Base-by-base conservation (phyloP, 2,888 invertebrate genomes). In the Chaetoderma sp. region DNA sequence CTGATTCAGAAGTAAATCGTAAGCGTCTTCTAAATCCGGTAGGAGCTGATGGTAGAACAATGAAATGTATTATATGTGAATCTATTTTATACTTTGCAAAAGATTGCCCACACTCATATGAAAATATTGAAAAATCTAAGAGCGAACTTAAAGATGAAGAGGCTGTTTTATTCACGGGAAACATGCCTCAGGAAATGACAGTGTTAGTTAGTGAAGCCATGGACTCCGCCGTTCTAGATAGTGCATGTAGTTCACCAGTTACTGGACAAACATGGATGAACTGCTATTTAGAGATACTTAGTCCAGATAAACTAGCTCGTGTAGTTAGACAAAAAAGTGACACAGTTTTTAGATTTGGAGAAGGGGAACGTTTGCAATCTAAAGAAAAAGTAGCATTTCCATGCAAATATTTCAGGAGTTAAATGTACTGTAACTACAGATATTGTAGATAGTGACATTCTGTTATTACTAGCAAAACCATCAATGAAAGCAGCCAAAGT, bases 401-500 rank as follows among this genome's bases (percentile, higher is more conserved):
- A 39, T 62, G 63, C 57, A 13, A 21, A 4, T 44, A 63, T 70
- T 47, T 67, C 65, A 23, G 60, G 62, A 10, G 33, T 44, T 4
- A 23, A 60, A 23, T 65, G 65, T 49, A 55, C 62, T 30, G 65
- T 70, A 6, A 44, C 60, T 16, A 60, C 66, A 28, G 68, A 72
- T 63, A 57, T 70, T 47, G 66, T 69, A 13, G 27, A 21, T 21
- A 62, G 59, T 57, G 66, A 69, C 30, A 67, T 66, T 30, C 66
- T 66, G 8, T 28, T 69, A 6, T 55, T 69, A 2, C 55, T 69
- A 5, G 65, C 60, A 36, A 67, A 68, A 39, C 33, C 58, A 10
- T 61, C 68, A 13, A 61, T 70, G 59, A 70, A 70, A 36, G 60
- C 33, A 47, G 70, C 70, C 13, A 58, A 47, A 60, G 54, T 70